Percentiles rank a stretch among this genome's conserved stretches.
These are phyloP conservation scores for Daphoenositta chrysoptera DNA, from an alignment of 2,113 vertebrate species.

Conservation along the genomic window DNA sequence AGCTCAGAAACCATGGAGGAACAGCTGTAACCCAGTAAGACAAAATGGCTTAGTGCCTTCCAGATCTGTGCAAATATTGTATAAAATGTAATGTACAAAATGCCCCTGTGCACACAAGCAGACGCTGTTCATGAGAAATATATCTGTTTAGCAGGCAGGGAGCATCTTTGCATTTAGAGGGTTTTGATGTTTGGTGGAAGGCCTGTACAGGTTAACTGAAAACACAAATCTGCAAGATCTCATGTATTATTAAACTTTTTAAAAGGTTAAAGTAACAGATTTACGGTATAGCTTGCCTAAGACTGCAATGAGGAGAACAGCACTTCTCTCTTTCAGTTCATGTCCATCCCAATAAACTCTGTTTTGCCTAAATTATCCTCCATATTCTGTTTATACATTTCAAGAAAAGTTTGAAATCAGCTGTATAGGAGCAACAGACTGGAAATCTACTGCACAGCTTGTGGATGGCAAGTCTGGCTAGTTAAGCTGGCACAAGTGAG, in stretches of 20 bases:
- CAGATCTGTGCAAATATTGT: background rate
- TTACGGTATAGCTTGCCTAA: background rate
- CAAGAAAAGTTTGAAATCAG: background rate
- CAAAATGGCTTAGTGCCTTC: background rate
- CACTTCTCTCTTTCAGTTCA: background rate
- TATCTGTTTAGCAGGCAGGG: background rate
- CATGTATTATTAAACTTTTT: background rate
- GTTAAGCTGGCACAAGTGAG: background rate
- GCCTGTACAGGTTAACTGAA: background rate
- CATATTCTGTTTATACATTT: background rate
- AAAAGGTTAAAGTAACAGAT: background rate
- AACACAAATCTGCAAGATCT: background rate
- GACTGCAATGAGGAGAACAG: background rate
- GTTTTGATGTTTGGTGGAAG: background rate
- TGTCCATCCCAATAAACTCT: background rate
- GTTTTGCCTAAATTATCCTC: background rate
- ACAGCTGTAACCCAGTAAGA: constrained; percentile 6
- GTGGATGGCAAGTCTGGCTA: background rate
- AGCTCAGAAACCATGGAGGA: constrained; percentile 20
- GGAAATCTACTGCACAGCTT: background rate
- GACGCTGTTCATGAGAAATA: background rate
- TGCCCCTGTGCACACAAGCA: background rate
- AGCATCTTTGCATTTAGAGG: background rate
- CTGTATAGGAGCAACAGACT: background rate
- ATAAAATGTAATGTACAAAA: background rate